Percentiles rank a stretch among this genome's conserved stretches.
Conservation (phyloP, 2,113 vertebrate species). For the Prinia subflava region DNA sequence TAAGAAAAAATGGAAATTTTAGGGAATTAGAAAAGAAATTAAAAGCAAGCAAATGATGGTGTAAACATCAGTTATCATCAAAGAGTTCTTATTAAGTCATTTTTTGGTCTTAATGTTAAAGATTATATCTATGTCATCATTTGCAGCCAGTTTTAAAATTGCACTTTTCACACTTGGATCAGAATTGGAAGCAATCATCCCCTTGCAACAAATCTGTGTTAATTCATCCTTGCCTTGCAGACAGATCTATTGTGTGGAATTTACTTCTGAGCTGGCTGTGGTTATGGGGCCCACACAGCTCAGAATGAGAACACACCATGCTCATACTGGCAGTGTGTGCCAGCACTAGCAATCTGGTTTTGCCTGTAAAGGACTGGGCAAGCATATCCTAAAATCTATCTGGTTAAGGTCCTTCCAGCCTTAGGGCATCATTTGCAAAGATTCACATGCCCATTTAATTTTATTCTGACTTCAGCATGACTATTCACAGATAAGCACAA, state of each 20-base stretch:
- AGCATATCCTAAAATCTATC: background rate
- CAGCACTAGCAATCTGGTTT: background rate
- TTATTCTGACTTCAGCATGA: background rate
- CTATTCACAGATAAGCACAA: background rate
- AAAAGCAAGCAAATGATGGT: background rate
- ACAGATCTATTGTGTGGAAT: background rate
- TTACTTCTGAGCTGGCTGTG: background rate
- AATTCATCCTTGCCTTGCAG: background rate
- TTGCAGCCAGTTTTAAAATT: background rate
- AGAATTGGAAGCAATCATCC: background rate
- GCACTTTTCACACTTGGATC: fast-evolving
- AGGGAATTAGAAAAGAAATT: background rate
- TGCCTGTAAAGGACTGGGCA: background rate
- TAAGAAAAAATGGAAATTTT: background rate
- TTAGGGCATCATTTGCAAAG: background rate
- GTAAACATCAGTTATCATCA: background rate
- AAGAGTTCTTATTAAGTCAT: background rate
- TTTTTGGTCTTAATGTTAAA: background rate
- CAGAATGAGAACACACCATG: background rate
- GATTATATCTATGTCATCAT: fast-evolving
- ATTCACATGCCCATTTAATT: background rate
- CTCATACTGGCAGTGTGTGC: background rate
- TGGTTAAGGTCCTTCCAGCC: background rate
- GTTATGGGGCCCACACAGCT: background rate
- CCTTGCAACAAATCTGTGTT: background rate